Evolutionary conservation across 2,113 vertebrate species (phyloP).

Genomic region (Malurus alboscapulatus): DNA sequence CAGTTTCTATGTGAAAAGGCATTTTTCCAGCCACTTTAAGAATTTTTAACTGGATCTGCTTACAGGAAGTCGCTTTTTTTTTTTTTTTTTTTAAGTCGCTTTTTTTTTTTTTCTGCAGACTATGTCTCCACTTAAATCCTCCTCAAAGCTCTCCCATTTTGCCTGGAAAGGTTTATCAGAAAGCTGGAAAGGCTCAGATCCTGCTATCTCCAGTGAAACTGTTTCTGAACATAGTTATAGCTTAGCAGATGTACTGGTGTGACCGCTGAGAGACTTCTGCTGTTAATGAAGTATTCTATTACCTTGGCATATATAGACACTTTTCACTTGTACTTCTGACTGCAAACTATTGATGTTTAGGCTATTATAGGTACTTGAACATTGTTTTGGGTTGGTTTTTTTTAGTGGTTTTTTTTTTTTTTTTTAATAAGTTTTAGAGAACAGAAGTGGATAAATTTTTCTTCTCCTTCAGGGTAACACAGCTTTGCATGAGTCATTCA

Average conservation of each 20-base stretch:
- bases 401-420: neutral
- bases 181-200: constrained; percentile 14
- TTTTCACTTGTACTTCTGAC: neutral
- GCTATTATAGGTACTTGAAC: neutral
- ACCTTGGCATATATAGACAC: neutral
- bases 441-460: neutral
- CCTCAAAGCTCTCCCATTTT: constrained; percentile 33
- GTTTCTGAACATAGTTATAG: neutral
- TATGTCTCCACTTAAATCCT: neutral
- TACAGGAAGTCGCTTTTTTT: neutral
- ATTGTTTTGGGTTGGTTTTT: neutral
- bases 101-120: neutral
- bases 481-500: constrained; percentile 14
- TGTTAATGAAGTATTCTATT: neutral
- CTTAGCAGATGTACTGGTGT: neutral
- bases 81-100: neutral
- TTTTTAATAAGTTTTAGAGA: neutral
- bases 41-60: constrained; percentile 2
- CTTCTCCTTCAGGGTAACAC: neutral
- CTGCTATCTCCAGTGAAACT: constrained; percentile 2
- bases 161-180: constrained; percentile 17
- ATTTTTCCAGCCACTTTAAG: constrained; percentile 1
- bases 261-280: neutral
- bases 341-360: constrained; percentile 18
- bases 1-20: constrained; percentile 14